These are phyloP conservation scores for Nanorana parkeri DNA, from an alignment of 2,113 vertebrate species.

Conservation along the genomic window DNA sequence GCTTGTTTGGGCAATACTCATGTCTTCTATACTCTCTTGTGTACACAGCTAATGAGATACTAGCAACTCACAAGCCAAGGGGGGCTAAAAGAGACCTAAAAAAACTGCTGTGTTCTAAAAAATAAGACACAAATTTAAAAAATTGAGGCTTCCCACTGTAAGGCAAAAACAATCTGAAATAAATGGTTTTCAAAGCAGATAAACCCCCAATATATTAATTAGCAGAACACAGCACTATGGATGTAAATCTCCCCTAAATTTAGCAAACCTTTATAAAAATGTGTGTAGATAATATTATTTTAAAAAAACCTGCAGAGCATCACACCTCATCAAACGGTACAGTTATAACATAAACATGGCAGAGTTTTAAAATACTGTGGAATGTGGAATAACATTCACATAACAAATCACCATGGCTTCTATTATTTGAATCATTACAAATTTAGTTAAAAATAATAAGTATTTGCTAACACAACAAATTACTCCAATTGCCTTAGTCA, in stretches of 20 bases:
- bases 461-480: too few species aligned
- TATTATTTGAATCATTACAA: too few species aligned
- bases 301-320: conserved; percentile 35
- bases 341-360: neutral
- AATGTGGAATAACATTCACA: neutral
- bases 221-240: neutral
- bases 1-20: neutral
- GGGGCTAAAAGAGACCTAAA: neutral
- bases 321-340: neutral
- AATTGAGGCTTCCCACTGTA: neutral
- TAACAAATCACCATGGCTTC: neutral
- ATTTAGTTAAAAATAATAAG: too few species aligned
- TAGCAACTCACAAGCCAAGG: neutral
- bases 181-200: conserved; percentile 16
- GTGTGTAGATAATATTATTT: neutral
- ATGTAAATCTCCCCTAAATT: too few species aligned
- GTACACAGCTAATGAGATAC: conserved; percentile 1
- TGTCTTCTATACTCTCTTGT: neutral
- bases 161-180: neutral
- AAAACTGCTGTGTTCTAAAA: neutral
- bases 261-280: neutral
- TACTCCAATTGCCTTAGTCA: too few species aligned
- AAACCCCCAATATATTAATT: neutral
- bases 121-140: neutral
- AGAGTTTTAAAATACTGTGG: neutral